These are phyloP conservation scores for Tiphia femorata DNA, from an alignment of 2,888 invertebrate species.

Conservation along the genomic window DNA sequence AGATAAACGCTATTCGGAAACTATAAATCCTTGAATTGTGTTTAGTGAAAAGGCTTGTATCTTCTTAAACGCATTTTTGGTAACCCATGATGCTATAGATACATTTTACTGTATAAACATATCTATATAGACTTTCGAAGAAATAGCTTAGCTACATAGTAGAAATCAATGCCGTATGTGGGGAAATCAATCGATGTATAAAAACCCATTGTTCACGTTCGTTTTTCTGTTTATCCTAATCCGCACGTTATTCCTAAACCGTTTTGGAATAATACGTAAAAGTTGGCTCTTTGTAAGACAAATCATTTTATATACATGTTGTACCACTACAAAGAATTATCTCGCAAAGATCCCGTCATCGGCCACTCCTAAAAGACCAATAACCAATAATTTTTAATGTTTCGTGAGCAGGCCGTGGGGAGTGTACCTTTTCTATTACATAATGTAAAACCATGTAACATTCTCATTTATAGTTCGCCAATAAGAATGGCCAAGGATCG, in stretches of 20 bases:
- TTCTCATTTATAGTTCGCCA: too few species aligned
- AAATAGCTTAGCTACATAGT: background rate
- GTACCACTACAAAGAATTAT: background rate
- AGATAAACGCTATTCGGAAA: too few species aligned
- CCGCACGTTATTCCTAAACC: constrained; percentile 2
- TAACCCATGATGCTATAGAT: constrained; percentile 22
- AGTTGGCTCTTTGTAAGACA: constrained; percentile 26
- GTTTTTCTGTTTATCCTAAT: constrained; percentile 12
- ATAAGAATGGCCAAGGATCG: too few species aligned
- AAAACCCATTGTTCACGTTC: constrained; percentile 20
- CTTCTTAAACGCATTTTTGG: constrained; percentile 17
- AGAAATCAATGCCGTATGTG: too few species aligned
- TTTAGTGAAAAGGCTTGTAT: too few species aligned
- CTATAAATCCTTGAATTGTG: too few species aligned
- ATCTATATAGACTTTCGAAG: constrained; percentile 10
- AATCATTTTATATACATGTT: constrained; percentile 3
- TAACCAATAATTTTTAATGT: too few species aligned
- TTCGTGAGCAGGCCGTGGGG: too few species aligned
- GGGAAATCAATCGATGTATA: too few species aligned
- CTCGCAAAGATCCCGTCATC: constrained; percentile 8
- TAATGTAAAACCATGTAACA: too few species aligned
- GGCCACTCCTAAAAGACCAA: constrained; percentile 20
- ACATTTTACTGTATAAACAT: constrained; percentile 20
- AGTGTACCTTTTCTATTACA: too few species aligned
- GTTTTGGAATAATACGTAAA: constrained; percentile 24